Percentiles rank a stretch among this genome's conserved stretches.
Conservation (phyloP, 2,888 invertebrate genomes). For the Drosophila kokeensis region DNA sequence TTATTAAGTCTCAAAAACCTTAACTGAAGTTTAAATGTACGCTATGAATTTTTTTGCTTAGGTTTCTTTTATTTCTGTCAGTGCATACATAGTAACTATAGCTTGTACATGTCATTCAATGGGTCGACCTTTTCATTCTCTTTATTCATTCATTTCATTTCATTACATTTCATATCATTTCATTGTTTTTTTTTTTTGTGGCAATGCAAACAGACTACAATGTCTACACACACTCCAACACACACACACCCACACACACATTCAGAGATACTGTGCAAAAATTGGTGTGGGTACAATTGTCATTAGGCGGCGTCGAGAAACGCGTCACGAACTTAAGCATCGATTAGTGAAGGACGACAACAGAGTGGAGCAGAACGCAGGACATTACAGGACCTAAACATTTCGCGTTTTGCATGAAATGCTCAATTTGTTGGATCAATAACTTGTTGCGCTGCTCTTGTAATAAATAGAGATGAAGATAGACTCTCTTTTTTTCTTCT, state of each 20-base stretch:
- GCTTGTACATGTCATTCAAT: conserved; percentile 52
- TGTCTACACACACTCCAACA: conserved; percentile 38
- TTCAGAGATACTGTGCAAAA: conserved; percentile 16
- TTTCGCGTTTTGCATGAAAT: conserved; percentile 51
- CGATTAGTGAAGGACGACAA: conserved; percentile 68
- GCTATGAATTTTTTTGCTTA: not conserved
- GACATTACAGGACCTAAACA: conserved; percentile 24
- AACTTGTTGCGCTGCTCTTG: conserved; percentile 66
- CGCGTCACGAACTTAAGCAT: conserved; percentile 69
- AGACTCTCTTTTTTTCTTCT: not conserved
- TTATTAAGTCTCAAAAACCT: not conserved
- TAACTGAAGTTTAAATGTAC: not conserved
- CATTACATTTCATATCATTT: conserved; percentile 6
- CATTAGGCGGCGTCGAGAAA: conserved; percentile 66
- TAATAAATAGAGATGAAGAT: conserved; percentile 1
- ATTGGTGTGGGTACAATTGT: conserved; percentile 49
- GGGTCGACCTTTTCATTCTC: conserved; percentile 63
- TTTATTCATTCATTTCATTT: conserved; percentile 48
- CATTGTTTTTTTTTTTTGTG: conserved; percentile 14
- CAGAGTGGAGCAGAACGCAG: conserved; percentile 5
- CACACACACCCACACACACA: not conserved
- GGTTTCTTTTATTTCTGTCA: conserved; percentile 2
- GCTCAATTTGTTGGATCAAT: conserved; percentile 65
- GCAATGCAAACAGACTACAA: conserved; percentile 68
- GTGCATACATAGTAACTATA: conserved; percentile 47